Evolutionary conservation across 2,797 vertebrate genomes (phyloP), one percentile per base, ranked within the genome.

Genomic region (Thalassophryne amazonica): DNA sequence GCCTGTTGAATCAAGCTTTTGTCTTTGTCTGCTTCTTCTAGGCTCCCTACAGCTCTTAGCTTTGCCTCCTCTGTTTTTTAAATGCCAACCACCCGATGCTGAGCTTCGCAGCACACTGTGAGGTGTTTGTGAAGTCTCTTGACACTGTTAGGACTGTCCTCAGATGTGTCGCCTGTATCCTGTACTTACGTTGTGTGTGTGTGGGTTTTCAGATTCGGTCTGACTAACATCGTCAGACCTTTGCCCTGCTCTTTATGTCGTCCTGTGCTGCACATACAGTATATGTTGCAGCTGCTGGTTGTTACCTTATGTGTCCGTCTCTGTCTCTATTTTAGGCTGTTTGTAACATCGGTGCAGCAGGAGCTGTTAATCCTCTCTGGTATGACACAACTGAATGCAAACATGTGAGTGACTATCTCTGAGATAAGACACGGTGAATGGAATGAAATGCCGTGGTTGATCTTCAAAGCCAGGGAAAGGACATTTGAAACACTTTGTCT

Each of bases 281-380:
- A 49, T 61, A 45, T 72, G 10, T 72, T 60, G 63, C 78, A 78
- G 72, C 73, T 77, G 80, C 68, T 68, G 2, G 59, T 67, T 68
- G 68, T 77, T 66, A 64, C 50, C 73, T 73, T 70, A 62, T 79
- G 45, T 79, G 62, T 69, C 69, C 43, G 36, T 49, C 72, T 79
- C 55, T 24, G 7, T 38, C 79, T 80, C 83, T 89, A 91, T 91
- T 90, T 90, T 88, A 62, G 83, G 85, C 49, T 32, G 27, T 33
- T 29, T 33, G 56, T 45, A 38, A 47, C 7, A 31, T 76, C 73
- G 68, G 62, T 35, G 69, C 34, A 53, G 79, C 80, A 41, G 30
- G 45, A 70, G 20, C 54, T 56, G 54, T 58, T 66, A 57, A 78
- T 81, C 59, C 51, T 53, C 59, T 54, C 60, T 59, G 62, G 60